Evolutionary conservation across 2,888 invertebrate species (phyloP).

Genomic region (Zonitis immaculata): DNA sequence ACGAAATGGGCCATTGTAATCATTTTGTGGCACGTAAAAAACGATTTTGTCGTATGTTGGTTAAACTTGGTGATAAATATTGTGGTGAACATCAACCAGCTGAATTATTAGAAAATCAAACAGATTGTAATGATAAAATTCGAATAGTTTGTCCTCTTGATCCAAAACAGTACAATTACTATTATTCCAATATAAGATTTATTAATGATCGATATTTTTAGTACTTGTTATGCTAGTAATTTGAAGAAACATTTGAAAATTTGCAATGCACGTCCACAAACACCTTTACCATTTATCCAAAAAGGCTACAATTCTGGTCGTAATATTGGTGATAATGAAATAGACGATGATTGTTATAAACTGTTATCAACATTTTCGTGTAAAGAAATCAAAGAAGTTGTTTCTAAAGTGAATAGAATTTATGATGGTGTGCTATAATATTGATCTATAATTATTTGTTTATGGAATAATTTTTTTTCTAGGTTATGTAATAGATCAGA

Average conservation of each 20-base stretch:
- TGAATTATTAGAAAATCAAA: constrained; percentile 35
- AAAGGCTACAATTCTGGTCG: constrained; percentile 51
- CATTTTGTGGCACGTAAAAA: constrained; percentile 67
- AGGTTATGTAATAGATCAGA: constrained; percentile 27
- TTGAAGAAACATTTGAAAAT: constrained; percentile 65
- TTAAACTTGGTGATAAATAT: constrained; percentile 61
- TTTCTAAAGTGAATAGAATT: constrained; percentile 48
- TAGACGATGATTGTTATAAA: constrained; percentile 26
- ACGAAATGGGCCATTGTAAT: constrained; percentile 50
- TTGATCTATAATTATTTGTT: constrained; percentile 6
- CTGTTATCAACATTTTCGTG: constrained; percentile 46
- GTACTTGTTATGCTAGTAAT: constrained; percentile 64
- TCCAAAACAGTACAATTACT: constrained; percentile 60
- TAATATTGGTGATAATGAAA: constrained; percentile 8
- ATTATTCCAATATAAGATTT: background rate
- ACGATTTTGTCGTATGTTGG: constrained; percentile 71
- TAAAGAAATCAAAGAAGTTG: constrained; percentile 44
- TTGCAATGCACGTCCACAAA: constrained; percentile 63
- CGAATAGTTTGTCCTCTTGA: constrained; percentile 70
- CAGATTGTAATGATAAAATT: constrained; percentile 33
- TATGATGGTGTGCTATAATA: constrained; percentile 37
- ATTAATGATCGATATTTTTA: constrained; percentile 41
- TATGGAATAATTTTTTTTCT: no score
- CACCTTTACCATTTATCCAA: constrained; percentile 53
- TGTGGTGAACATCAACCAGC: constrained; percentile 64